Evolutionary conservation across 1,140 invertebrate species (phyloP).

Genomic region (Zaprionus camerounensis): DNA sequence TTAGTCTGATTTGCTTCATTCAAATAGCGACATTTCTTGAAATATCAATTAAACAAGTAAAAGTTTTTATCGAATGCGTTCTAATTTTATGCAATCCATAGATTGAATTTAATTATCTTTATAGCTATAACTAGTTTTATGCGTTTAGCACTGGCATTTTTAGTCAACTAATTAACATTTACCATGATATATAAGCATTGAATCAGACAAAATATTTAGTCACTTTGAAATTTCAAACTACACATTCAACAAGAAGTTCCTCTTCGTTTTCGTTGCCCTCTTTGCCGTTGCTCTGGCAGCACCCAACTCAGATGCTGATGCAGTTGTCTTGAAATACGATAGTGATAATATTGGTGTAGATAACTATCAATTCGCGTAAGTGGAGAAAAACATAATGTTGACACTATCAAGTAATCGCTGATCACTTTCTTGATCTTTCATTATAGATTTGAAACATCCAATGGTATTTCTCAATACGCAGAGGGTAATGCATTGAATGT

Average conservation of each 20-base stretch:
- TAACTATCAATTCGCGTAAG: conserved; percentile 84
- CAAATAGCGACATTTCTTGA: no score
- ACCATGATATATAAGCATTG: conserved; percentile 38
- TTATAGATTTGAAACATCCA: conserved; percentile 37
- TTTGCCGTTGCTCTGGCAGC: conserved; percentile 63
- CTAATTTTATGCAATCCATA: background rate
- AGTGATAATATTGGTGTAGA: conserved; percentile 82
- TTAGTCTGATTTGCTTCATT: no score
- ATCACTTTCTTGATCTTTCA: conserved; percentile 26
- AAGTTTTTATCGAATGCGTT: background rate
- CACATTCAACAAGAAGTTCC: conserved; percentile 54
- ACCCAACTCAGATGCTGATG: conserved; percentile 52
- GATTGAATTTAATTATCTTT: no score
- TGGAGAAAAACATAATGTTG: background rate
- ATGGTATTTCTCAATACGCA: no score
- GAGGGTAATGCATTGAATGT: conserved; percentile 82
- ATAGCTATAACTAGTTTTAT: no score
- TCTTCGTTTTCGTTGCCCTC: conserved; percentile 59
- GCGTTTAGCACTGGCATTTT: background rate
- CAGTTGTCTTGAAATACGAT: conserved; percentile 61
- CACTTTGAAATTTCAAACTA: conserved; percentile 42
- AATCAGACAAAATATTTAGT: conserved; percentile 26
- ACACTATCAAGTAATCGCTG: no score
- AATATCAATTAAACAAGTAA: no score
- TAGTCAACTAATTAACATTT: background rate